Evolutionary conservation across 2,888 invertebrate species (phyloP), one percentile per base, ranked within the genome.

Genomic region (Podotricha telesiphe): DNA sequence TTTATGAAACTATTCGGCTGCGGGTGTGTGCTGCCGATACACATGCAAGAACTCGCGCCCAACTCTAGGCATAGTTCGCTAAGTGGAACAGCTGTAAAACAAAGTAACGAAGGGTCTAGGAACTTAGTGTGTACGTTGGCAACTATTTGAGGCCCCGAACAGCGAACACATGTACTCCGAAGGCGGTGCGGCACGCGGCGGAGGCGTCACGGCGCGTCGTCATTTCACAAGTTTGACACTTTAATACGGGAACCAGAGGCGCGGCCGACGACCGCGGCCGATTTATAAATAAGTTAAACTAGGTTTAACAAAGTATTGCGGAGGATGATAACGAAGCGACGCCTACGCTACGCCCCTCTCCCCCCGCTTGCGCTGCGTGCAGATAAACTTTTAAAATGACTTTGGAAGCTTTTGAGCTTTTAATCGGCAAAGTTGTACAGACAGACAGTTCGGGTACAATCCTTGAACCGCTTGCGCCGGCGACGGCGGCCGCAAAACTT

Each of bases 311-410:
- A 89, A 90, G 91, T 87, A 88, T 89, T 87, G 88, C 86, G 84
- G 84, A 81, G 82, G 84, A 85, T 87, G 90, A 92, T 92, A 92
- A 91, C 90, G 86, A 84, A 86, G 83, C 76, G 79, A 79, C 84
- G 86, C 90, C 86, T 87, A 86, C 87, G 75, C 84, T 78, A 76
- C 84, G 82, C 82, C 82, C 79, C 69, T 42, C 78, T 51, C 78
- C 81, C 78, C 84, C 78, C 74, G 75, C 75, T 81, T 81, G 79
- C 77, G 83, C 89, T 89, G 88, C 93, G 89, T 89, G 87, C 90
- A 93, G 93, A 93, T 93, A 93, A 93, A 93, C 93, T 93, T 93
- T 93, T 93, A 93, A 93, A 93, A 93, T 93, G 93, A 93, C 93
- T 93, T 93, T 92, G 91, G 93, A 93, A 93, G 93, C 93, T 93